Conservation (phyloP, 1,140 invertebrate species). For the Leucophenga varia region DNA sequence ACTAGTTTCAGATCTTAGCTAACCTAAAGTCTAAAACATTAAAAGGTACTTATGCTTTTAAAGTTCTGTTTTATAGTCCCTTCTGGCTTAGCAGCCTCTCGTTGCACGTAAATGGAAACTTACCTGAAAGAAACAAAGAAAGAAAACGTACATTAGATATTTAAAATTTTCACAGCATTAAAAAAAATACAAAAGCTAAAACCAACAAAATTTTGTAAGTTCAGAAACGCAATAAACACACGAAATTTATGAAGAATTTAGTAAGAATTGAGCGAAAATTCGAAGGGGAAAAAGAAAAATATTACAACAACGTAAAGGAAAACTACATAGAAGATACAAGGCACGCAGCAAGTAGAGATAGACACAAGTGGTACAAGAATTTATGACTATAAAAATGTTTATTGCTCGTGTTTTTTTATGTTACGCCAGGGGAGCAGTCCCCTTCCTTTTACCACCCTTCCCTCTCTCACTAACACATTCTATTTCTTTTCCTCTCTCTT, state of each 20-base stretch:
- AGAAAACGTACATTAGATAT: constrained; percentile 37
- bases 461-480: not conserved
- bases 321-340: no score
- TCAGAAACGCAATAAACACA: constrained; percentile 48
- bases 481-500: no score
- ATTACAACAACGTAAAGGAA: not conserved
- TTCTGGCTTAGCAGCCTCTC: no score
- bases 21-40: no score
- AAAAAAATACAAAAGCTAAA: constrained; percentile 7
- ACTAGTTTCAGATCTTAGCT: no score
- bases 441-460: not conserved
- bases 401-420: constrained; percentile 41
- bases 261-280: constrained; percentile 18
- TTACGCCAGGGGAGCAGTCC: no score
- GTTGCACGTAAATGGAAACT: no score
- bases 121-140: constrained; percentile 44
- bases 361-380: not conserved
- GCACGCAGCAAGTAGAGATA: no score
- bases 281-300: not conserved
- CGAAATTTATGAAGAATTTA: constrained; percentile 50
- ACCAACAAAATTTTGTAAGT: constrained; percentile 30
- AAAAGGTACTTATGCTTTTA: no score
- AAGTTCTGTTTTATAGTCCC: no score
- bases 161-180: constrained; percentile 29
- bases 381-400: constrained; percentile 50